Base-by-base conservation (phyloP, 2,113 vertebrate species). In the Sakesphorus luctuosus region DNA sequence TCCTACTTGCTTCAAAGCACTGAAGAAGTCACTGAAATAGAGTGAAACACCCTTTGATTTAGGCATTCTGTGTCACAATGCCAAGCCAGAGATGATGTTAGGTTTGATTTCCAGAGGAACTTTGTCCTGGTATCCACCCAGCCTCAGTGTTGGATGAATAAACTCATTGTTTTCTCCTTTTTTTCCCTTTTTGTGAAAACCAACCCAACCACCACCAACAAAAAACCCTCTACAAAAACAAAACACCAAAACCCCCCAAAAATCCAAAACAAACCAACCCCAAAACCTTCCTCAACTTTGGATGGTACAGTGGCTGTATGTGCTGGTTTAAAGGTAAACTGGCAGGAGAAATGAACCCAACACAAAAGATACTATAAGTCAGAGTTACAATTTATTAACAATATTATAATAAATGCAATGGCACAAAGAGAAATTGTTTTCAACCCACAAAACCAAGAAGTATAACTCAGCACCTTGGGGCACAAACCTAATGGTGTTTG, bases 61-160 rank as follows among this genome's bases (percentile, higher is more conserved):
- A 25, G 31, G 31, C 49, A 17, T 81, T 87, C 62, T 63, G 38
- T 63, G 35, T 75, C 43, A 17, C 13, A 13, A 35, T 88, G 79
- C 85, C 92, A 92, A 89, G 66, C 76, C 76, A 80, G 79, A 79
- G 59, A 77, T 83, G 65, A 90, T 83, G 53, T 33, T 84, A 74
- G 65, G 86, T 83, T 90, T 77, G 79, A 75, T 47, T 89, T 92
- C 73, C 91, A 89, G 59, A 73, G 18, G 14, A 43, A 40, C 49
- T 24, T 56, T 44, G n/a, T 68, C 13, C 50, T 83, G 58, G 21
- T 62, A 72, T 40, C 65, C 69, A 63, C 36, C 40, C 40, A 81
- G 1, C 12, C 29, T n/a, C 74, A 65, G 40, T 87, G 58, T 0
- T 52, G 40, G 58, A 76, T 40, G 8, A 84, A 46, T 61, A 56